Base-by-base conservation (phyloP, 2,113 vertebrate species). In the Lycaon pictus region DNA sequence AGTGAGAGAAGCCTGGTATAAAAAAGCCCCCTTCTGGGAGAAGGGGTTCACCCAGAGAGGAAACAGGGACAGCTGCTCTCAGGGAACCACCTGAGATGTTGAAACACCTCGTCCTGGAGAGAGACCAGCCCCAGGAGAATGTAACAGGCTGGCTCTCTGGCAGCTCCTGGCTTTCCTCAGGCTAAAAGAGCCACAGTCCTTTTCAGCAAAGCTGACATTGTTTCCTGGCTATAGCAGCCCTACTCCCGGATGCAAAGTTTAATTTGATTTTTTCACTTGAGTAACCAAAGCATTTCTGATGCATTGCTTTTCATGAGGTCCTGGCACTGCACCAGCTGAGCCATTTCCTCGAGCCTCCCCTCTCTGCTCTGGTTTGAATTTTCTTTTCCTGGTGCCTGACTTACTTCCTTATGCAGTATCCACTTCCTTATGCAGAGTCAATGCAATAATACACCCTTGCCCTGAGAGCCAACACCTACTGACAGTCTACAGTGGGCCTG, bases 261-360 rank as follows among this genome's bases (percentile, higher is more conserved):
- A 98, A 98, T 98, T 98, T 97, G 97, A 98, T 98, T 98, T 98
- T 94, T 96, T 98, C 98, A 98, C 97, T 97, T 16, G 90, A 98
- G 83, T 98, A 97, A 97, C 96, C 97, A 98, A 98, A 97, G 97
- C 98, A 95, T 96, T 98, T 97, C 98, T 51, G 86, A 97, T 15
- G 83, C 95, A 92, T 32, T 96, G 87, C 94, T 95, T 96, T 91
- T 94, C 88, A 90, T 53, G 65, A 95, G 97, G 89, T 96, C 76
- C 81, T 97, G 95, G 96, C 95, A 72, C 58, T 3, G 63, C 60
- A 53, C 85, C 58, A 93, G 83, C 93, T 17, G n/a, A 85, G 76
- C 90, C 58, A 88, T 88, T 35, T 97, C 96, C 97, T 80, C 9
- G 2, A 25, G 2, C 19, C 53, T 92, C 95, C 88, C 88, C 90